These are phyloP conservation scores for Maniola jurtina DNA, from an alignment of 1,140 invertebrate species.

Conservation along the genomic window DNA sequence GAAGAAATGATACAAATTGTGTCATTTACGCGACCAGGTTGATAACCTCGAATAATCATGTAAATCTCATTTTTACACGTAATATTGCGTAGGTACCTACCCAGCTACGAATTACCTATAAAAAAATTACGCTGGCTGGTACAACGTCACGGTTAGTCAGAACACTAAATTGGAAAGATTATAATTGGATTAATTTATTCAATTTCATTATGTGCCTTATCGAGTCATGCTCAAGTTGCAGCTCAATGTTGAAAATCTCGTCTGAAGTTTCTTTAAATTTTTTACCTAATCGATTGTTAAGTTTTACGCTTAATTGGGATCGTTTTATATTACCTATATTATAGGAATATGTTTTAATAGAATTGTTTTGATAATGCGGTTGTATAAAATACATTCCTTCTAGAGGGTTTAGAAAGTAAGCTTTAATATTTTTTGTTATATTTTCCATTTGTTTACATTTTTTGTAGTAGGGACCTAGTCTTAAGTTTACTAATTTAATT, in stretches of 20 bases:
- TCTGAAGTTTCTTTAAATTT: conserved; percentile 11
- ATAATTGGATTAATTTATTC: background rate
- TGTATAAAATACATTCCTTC: conserved; percentile 59
- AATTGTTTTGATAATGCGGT: conserved; percentile 40
- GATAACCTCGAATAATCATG: too few species aligned
- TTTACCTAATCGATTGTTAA: conserved; percentile 18
- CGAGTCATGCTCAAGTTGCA: conserved; percentile 28
- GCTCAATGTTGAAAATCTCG: conserved; percentile 23
- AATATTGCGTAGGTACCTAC: too few species aligned
- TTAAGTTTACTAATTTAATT: conserved; percentile 2
- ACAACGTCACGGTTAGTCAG: background rate
- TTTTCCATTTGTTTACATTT: background rate
- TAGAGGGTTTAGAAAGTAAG: conserved; percentile 36
- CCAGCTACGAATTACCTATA: too few species aligned
- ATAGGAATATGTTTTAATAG: conserved; percentile 25
- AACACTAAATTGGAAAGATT: background rate
- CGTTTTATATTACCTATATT: conserved; percentile 27
- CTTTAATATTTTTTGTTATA: conserved; percentile 40
- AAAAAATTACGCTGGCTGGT: background rate
- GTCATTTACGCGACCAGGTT: background rate
- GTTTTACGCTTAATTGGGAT: conserved; percentile 14
- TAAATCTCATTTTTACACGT: too few species aligned
- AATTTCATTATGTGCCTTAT: conserved; percentile 23
- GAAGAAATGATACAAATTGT: background rate
- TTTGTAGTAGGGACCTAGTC: background rate